Evolutionary conservation across 2,888 invertebrate species (phyloP).

Genomic region (Bimastos eiseni): DNA sequence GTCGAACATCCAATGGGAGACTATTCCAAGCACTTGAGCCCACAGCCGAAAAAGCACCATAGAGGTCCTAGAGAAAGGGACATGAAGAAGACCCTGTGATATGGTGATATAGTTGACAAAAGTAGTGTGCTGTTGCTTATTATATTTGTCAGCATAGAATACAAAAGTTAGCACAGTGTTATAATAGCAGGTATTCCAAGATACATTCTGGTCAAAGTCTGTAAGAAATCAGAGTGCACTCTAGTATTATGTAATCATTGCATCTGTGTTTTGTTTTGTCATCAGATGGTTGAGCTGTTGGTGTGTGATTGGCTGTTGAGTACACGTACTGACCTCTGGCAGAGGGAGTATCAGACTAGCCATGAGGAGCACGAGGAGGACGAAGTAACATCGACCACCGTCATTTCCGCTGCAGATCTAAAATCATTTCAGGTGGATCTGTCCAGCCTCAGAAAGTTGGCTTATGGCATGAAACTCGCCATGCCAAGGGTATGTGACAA

Average conservation of each 20-base stretch:
- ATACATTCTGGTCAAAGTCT: neutral
- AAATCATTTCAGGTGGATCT: conserved; percentile 85
- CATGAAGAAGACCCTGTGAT: too few species aligned
- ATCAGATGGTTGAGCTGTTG: conserved; percentile 82
- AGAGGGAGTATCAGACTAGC: conserved; percentile 65
- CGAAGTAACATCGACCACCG: conserved; percentile 35
- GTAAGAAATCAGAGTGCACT: neutral
- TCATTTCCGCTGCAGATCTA: conserved; percentile 66
- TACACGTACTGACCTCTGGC: conserved; percentile 87
- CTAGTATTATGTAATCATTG: too few species aligned
- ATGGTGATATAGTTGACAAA: too few species aligned
- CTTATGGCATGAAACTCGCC: conserved; percentile 74
- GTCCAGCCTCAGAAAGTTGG: conserved; percentile 79
- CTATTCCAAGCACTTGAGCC: too few species aligned
- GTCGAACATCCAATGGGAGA: too few species aligned
- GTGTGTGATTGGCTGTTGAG: conserved; percentile 93
- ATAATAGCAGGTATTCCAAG: conserved; percentile 2
- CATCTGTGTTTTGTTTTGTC: neutral
- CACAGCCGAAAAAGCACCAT: too few species aligned
- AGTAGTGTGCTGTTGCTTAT: too few species aligned
- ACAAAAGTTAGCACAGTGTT: neutral
- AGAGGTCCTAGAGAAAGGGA: too few species aligned
- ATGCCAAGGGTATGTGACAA: conserved; percentile 53
- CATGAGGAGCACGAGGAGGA: conserved; percentile 49
- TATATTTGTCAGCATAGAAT: neutral